Conservation (phyloP, 64 coral and sea anemone species). For the Montipora sp. region DNA sequence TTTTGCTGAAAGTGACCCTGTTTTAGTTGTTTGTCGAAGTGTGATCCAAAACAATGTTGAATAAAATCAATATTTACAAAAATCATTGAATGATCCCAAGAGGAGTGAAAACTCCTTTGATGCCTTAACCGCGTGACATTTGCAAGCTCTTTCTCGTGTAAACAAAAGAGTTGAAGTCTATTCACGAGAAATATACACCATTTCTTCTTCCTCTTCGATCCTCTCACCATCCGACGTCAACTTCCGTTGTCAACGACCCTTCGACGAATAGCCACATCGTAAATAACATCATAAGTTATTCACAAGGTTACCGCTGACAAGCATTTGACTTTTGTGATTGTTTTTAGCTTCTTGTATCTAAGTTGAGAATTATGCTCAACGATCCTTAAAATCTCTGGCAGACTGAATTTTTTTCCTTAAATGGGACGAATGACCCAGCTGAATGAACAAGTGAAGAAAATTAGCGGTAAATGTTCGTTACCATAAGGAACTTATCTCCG, state of each 20-base stretch:
- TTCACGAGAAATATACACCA: too few relatives aligned
- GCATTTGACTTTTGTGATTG: background rate
- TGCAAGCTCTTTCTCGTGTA: too few relatives aligned
- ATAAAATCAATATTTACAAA: background rate
- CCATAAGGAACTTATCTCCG: background rate
- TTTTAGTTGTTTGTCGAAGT: background rate
- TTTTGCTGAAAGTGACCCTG: too few relatives aligned
- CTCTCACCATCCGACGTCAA: background rate
- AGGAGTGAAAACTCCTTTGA: too few relatives aligned
- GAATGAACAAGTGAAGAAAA: background rate
- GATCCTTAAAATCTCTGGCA: background rate
- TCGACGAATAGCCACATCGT: background rate
- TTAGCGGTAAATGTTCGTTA: background rate
- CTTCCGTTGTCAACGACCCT: background rate
- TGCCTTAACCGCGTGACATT: too few relatives aligned
- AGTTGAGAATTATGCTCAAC: background rate
- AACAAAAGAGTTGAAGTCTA: too few relatives aligned
- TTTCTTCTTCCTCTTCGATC: too few relatives aligned
- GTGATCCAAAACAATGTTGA: background rate
- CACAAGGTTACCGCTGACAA: slow-evolving; percentile 25
- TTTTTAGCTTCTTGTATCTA: background rate
- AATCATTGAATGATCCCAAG: background rate
- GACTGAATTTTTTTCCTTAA: background rate
- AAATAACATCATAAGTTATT: background rate
- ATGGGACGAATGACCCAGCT: slow-evolving; percentile 2